These are phyloP conservation scores for Agapornis canus DNA, from an alignment of 2,797 vertebrate genomes.

Conservation along the genomic window DNA sequence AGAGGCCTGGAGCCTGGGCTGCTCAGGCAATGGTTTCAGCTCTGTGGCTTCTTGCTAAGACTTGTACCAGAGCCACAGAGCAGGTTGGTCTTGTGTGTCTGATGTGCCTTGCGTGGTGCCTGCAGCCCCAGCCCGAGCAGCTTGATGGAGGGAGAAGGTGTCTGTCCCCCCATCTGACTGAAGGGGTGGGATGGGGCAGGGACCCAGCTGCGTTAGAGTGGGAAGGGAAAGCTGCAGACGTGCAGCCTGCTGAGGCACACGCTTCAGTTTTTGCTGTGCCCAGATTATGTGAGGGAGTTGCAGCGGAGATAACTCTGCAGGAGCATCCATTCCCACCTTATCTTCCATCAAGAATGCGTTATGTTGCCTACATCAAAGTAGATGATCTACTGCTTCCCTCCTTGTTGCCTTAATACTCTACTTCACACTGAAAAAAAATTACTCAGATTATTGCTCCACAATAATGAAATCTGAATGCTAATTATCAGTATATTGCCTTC, in stretches of 20 bases:
- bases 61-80: constrained; percentile 29
- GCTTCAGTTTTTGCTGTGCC: rapidly evolving
- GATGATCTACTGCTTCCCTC: constrained; percentile 4
- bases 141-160: neutral
- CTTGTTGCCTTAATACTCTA: neutral
- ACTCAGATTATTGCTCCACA: neutral
- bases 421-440: neutral
- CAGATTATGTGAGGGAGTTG: neutral
- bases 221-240: rapidly evolving
- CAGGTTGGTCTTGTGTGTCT: constrained; percentile 33
- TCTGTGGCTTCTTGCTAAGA: constrained; percentile 37
- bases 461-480: constrained; percentile 11
- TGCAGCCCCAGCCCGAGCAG: neutral
- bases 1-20: neutral
- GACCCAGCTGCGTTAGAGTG: rapidly evolving
- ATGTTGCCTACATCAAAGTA: constrained; percentile 18
- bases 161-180: rapidly evolving
- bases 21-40: neutral
- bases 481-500: constrained; percentile 8
- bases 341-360: neutral
- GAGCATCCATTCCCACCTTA: constrained; percentile 42
- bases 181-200: neutral
- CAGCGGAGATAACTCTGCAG: constrained; percentile 1
- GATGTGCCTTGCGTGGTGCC: neutral
- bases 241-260: neutral